These are phyloP conservation scores for Neolamprologus fasciatus DNA, from an alignment of 2,113 vertebrate genomes.

Conservation along the genomic window DNA sequence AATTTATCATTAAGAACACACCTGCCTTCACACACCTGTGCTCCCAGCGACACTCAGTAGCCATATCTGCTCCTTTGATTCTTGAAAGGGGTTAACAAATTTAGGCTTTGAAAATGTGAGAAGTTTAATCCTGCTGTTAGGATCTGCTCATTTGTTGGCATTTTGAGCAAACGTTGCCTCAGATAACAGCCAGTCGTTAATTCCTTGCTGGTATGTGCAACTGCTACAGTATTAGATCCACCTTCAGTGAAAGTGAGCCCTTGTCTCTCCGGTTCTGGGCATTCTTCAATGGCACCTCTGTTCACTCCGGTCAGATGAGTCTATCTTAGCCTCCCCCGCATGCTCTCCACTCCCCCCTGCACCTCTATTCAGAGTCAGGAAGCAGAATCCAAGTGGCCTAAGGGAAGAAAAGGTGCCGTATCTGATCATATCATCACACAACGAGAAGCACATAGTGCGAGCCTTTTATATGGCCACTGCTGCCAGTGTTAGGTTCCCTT, in stretches of 20 bases:
- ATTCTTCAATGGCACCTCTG: conserved; percentile 69
- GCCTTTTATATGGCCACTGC: conserved; percentile 33
- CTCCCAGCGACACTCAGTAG: neutral
- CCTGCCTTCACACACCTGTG: neutral
- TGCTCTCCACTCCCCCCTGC: neutral
- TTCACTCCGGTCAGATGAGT: conserved; percentile 64
- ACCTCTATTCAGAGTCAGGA: conserved; percentile 68
- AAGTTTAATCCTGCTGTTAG: neutral
- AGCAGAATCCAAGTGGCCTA: conserved; percentile 38
- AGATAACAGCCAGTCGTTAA: conserved; percentile 5
- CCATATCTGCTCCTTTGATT: neutral
- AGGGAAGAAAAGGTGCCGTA: conserved; percentile 64
- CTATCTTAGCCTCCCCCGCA: conserved; percentile 32
- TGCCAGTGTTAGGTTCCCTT: conserved; percentile 40
- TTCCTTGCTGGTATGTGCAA: conserved; percentile 25
- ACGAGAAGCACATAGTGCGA: conserved; percentile 27
- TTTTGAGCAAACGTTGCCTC: neutral
- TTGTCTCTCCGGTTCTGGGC: conserved; percentile 47
- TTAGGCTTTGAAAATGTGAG: neutral
- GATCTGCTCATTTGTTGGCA: neutral
- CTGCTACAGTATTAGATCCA: conserved; percentile 30
- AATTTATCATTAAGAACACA: neutral
- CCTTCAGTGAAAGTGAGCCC: conserved; percentile 54
- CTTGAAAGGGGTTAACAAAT: neutral
- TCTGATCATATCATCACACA: conserved; percentile 64